phyloP scores from a whole-genome alignment of 2,797 vertebrate genomes.

The Gephyroberyx darwinii region DNA sequence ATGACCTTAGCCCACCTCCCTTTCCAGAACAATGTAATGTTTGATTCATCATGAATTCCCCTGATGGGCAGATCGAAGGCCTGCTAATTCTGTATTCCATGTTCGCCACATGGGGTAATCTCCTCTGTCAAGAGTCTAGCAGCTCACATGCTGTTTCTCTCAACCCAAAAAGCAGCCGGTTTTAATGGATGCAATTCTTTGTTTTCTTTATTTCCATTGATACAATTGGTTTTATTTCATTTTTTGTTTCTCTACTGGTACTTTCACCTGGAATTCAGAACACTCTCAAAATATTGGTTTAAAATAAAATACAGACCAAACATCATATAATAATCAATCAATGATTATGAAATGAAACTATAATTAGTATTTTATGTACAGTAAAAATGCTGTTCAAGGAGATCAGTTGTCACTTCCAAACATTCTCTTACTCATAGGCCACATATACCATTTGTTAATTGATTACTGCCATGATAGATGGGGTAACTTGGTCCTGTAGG shows the following conservation, averaged over 20 bases:
- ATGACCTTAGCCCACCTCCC: slow-evolving; percentile 51
- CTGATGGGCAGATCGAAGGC: slow-evolving; percentile 62
- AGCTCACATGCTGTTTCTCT: slow-evolving; percentile 58
- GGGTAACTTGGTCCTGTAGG: neutral
- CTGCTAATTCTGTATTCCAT: slow-evolving; percentile 73
- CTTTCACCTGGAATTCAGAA: neutral
- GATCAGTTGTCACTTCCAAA: too few species aligned
- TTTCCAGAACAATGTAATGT: slow-evolving; percentile 59
- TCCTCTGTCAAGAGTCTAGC: slow-evolving; percentile 60
- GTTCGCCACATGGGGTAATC: slow-evolving; percentile 72
- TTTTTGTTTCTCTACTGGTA: slow-evolving; percentile 21
- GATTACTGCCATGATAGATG: neutral
- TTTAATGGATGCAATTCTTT: slow-evolving; percentile 45
- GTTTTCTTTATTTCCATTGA: slow-evolving; percentile 29
- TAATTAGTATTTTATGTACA: too few species aligned
- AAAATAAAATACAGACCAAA: too few species aligned
- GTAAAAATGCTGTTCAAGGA: too few species aligned
- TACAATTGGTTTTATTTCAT: slow-evolving; percentile 20
- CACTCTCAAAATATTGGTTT: too few species aligned
- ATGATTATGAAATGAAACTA: too few species aligned
- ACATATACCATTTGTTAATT: neutral
- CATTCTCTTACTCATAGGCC: too few species aligned
- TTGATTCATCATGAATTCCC: slow-evolving; percentile 69
- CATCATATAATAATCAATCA: too few species aligned
- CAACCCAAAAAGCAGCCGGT: slow-evolving; percentile 27